These are phyloP conservation scores for Idris sp. DNA, from an alignment of 1,140 invertebrate species.

Conservation along the genomic window DNA sequence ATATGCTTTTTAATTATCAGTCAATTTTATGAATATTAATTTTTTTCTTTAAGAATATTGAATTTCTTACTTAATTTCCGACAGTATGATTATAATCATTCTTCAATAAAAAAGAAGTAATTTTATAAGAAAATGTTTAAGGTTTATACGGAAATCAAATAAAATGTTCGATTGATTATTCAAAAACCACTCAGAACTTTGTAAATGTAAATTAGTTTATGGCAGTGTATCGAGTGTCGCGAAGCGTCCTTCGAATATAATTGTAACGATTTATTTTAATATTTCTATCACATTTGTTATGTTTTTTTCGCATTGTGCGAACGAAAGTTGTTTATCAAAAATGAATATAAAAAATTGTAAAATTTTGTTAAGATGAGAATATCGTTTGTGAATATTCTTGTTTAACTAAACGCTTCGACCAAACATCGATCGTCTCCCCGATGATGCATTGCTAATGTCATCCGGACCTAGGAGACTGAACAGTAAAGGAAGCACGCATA, in stretches of 20 bases:
- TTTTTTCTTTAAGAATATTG: too few relatives aligned
- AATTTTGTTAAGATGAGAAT: conserved; percentile 1
- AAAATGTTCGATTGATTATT: neutral
- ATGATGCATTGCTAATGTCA: conserved; percentile 39
- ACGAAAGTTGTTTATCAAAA: conserved; percentile 15
- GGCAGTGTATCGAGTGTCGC: conserved; percentile 45
- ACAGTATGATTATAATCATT: too few relatives aligned
- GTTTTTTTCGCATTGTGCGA: conserved; percentile 21
- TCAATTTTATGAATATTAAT: neutral
- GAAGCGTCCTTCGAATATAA: conserved; percentile 25
- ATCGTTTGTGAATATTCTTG: conserved; percentile 28
- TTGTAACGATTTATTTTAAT: conserved; percentile 12
- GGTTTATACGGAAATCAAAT: too few relatives aligned
- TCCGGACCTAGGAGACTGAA: conserved; percentile 63
- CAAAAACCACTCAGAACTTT: conserved; percentile 25
- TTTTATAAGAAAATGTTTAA: too few relatives aligned
- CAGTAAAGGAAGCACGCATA: conserved; percentile 74
- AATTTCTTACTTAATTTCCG: too few relatives aligned
- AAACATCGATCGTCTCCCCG: conserved; percentile 32
- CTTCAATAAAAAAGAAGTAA: too few relatives aligned
- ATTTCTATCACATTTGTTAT: conserved; percentile 1
- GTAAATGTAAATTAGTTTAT: conserved; percentile 21
- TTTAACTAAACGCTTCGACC: conserved; percentile 25
- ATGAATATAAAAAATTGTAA: conserved; percentile 8
- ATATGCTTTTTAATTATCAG: too few relatives aligned